Evolutionary conservation across 2,113 vertebrate genomes (phyloP).

Genomic region (Myotis davidii): DNA sequence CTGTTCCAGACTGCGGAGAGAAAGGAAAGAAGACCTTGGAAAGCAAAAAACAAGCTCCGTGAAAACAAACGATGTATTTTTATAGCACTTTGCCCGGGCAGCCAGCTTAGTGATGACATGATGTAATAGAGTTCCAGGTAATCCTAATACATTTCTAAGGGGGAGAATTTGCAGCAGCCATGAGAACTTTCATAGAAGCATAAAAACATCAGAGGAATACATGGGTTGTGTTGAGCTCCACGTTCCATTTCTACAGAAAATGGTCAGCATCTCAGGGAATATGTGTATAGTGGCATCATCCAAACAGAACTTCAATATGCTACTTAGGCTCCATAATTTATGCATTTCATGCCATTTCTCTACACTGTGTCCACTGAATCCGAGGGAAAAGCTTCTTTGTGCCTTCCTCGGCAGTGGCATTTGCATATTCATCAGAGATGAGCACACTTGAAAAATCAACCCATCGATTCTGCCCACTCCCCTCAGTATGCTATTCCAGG

Average conservation of each 20-base stretch:
- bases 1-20: rapidly evolving
- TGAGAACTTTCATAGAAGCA: not conserved
- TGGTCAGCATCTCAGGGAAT: not conserved
- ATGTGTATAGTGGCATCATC: not conserved
- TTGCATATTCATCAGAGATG: not conserved
- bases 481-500: not conserved
- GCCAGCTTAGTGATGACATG: not conserved
- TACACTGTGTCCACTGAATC: not conserved
- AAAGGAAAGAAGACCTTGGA: not conserved
- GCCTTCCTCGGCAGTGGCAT: not conserved
- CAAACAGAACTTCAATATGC: not conserved
- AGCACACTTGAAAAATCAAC: not conserved
- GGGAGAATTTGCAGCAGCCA: not conserved
- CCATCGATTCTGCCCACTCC: not conserved
- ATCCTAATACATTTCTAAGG: not conserved
- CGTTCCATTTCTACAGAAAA: not conserved
- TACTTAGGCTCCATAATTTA: not conserved
- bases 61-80: not conserved
- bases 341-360: not conserved
- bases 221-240: not conserved
- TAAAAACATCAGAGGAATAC: not conserved
- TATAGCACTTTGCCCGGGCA: not conserved
- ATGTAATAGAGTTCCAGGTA: not conserved
- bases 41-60: not conserved
- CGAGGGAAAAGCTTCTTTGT: not conserved